A percentile compares a stretch with the other conserved stretches of the same genome.
Evolutionary conservation across 2,888 invertebrate species (phyloP).

Genomic region (Agapostemon virescens): DNA sequence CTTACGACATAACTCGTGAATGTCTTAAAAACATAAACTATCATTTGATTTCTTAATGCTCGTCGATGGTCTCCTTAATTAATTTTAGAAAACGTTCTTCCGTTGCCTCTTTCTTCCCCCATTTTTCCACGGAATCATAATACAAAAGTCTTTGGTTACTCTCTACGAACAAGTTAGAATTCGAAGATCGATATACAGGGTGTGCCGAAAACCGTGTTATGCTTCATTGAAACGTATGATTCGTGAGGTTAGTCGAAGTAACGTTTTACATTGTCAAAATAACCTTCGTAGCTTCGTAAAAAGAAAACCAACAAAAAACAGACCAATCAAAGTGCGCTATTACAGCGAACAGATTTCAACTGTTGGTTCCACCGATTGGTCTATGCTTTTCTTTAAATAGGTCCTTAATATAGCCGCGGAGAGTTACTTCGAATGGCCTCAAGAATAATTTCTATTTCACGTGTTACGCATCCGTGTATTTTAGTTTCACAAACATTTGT

Average conservation of each 20-base stretch:
- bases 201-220: not conserved
- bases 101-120: not conserved
- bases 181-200: slow-evolving; percentile 31
- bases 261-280: not conserved
- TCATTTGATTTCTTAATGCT: slow-evolving; percentile 48
- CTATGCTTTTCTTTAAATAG: no score
- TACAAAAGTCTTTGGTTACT: slow-evolving; percentile 45
- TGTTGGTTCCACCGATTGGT: no score
- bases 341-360: no score
- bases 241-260: not conserved
- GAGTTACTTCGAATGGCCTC: not conserved
- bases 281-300: not conserved
- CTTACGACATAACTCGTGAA: slow-evolving; percentile 53
- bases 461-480: no score
- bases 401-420: no score
- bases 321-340: no score
- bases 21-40: slow-evolving; percentile 56
- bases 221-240: not conserved
- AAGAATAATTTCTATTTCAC: no score
- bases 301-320: no score
- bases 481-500: no score
- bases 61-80: slow-evolving; percentile 45
- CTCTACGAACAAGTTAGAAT: slow-evolving; percentile 47
- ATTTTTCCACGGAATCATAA: slow-evolving; percentile 37
- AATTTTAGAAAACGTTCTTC: slow-evolving; percentile 38